Conservation (phyloP, 2,113 vertebrate genomes). For the Heliornis fulica region DNA sequence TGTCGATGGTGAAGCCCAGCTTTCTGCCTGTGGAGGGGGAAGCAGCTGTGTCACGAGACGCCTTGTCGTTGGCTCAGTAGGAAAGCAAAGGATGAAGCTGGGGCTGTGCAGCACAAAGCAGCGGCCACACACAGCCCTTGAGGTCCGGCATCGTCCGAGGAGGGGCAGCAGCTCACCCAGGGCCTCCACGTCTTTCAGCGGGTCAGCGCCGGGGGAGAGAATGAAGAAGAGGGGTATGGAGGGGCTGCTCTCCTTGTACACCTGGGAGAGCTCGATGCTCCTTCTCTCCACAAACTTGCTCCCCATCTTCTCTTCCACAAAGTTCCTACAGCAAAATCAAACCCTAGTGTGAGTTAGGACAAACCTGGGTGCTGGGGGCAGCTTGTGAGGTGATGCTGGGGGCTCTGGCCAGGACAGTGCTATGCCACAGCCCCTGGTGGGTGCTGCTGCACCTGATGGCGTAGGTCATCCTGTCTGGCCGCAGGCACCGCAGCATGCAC, state of each 20-base stretch:
- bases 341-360: not conserved
- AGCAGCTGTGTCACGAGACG: fast-evolving
- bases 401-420: not conserved
- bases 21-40: constrained; percentile 56
- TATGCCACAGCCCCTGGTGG: fast-evolving
- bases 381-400: fast-evolving
- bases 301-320: constrained; percentile 80
- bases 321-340: constrained; percentile 58
- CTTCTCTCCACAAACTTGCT: constrained; percentile 74
- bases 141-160: fast-evolving
- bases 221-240: constrained; percentile 76
- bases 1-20: constrained; percentile 77
- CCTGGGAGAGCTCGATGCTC: constrained; percentile 70
- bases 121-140: fast-evolving
- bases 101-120: no score
- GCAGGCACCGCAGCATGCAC: constrained; percentile 76
- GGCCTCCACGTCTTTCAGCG: constrained; percentile 74
- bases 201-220: constrained; percentile 75
- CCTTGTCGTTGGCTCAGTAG: no score
- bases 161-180: constrained; percentile 44
- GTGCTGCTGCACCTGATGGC: constrained; percentile 52
- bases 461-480: constrained; percentile 79
- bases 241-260: constrained; percentile 76
- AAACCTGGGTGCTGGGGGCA: fast-evolving
- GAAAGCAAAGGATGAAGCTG: no score